Conservation (phyloP, 2,797 vertebrate genomes). For the Syngnathus acus region DNA sequence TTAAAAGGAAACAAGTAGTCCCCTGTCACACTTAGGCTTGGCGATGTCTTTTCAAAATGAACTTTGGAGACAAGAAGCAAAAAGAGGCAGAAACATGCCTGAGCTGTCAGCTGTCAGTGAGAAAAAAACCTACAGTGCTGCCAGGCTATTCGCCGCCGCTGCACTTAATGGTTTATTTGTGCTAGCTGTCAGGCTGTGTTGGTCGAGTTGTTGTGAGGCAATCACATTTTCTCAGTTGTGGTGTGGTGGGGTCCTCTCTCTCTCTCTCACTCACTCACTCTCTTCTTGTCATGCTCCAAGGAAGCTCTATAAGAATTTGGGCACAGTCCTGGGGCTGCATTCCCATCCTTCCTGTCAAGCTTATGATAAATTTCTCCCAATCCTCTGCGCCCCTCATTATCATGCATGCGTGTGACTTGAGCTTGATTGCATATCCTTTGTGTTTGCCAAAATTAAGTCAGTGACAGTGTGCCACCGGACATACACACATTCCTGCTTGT, state of each 20-base stretch:
- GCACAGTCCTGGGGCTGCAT: slow-evolving; percentile 14
- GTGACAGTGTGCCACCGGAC: slow-evolving; percentile 9
- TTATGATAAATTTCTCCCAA: not conserved
- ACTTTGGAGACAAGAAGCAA: slow-evolving; percentile 16
- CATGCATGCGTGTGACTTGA: slow-evolving; percentile 1
- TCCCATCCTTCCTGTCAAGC: not conserved
- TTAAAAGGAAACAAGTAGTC: not conserved
- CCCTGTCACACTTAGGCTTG: not conserved
- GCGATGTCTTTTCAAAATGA: slow-evolving; percentile 23
- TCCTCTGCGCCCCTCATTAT: slow-evolving; percentile 7
- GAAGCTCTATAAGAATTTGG: slow-evolving; percentile 26
- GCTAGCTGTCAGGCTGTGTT: slow-evolving; percentile 49
- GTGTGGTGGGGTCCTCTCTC: not conserved
- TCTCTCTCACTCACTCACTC: slow-evolving; percentile 12
- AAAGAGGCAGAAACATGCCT: slow-evolving; percentile 24
- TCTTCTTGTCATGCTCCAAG: slow-evolving; percentile 31
- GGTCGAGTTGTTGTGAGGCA: slow-evolving; percentile 45
- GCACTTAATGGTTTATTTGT: slow-evolving; percentile 65
- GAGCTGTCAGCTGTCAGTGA: slow-evolving; percentile 35
- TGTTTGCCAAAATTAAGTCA: slow-evolving; percentile 36
- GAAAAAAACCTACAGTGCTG: slow-evolving; percentile 32
- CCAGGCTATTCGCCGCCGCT: slow-evolving; percentile 31
- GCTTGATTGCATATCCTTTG: slow-evolving; percentile 10
- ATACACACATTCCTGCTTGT: not conserved
- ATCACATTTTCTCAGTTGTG: slow-evolving; percentile 47